phyloP scores from a whole-genome alignment of 2,888 invertebrate genomes.

The Clostera curtula region DNA sequence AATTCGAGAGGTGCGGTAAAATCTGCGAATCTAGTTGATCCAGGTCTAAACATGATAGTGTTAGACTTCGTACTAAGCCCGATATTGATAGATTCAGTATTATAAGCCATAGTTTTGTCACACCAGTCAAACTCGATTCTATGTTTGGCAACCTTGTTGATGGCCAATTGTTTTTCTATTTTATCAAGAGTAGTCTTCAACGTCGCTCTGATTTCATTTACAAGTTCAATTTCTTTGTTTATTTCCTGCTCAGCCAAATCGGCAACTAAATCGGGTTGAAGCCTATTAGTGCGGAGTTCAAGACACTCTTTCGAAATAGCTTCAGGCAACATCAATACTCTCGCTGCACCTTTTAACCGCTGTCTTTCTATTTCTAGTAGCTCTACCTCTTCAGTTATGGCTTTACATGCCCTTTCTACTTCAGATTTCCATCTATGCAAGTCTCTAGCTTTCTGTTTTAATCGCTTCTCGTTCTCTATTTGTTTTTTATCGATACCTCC shows the following conservation, averaged over 20 bases:
- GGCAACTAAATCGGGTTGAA: conserved; percentile 82
- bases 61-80: conserved; percentile 80
- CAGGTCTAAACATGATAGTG: conserved; percentile 85
- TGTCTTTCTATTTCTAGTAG: conserved; percentile 79
- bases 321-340: conserved; percentile 80
- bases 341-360: conserved; percentile 79
- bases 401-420: conserved; percentile 79
- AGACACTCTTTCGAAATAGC: conserved; percentile 85
- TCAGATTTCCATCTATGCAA: conserved; percentile 85
- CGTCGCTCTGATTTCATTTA: conserved; percentile 78
- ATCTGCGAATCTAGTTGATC: conserved; percentile 84
- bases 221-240: conserved; percentile 82
- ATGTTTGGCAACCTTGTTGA: conserved; percentile 87
- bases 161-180: conserved; percentile 80
- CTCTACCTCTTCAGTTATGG: conserved; percentile 81
- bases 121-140: conserved; percentile 93
- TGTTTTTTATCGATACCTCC: conserved; percentile 80
- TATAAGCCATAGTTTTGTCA: conserved; percentile 87
- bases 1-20: conserved; percentile 80
- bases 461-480: conserved; percentile 76
- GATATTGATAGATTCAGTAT: conserved; percentile 81
- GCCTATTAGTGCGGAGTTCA: conserved; percentile 79
- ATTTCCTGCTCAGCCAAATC: conserved; percentile 85
- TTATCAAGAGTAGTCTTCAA: conserved; percentile 77
- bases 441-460: conserved; percentile 79